phyloP scores from a whole-genome alignment of 2,797 vertebrate genomes.

The Tangara arthus region DNA sequence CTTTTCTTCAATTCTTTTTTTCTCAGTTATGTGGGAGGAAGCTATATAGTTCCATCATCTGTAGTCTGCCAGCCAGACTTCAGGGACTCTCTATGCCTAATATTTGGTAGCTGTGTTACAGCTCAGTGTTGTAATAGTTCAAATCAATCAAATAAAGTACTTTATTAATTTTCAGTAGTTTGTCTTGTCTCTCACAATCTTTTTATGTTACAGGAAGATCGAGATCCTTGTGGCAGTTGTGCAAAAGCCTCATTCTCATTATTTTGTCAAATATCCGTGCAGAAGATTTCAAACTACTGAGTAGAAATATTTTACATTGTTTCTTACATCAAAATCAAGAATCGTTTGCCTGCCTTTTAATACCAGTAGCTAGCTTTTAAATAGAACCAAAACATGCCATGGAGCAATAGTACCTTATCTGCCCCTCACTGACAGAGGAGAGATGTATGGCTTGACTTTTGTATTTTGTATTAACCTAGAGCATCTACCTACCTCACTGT shows the following conservation, averaged over 20 bases:
- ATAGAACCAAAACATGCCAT: not conserved
- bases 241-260: not conserved
- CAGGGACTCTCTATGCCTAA: not conserved
- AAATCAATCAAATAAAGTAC: slow-evolving; percentile 56
- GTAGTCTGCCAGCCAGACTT: slow-evolving; percentile 39
- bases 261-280: not conserved
- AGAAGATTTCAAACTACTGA: not conserved
- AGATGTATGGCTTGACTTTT: not conserved
- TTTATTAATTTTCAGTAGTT: slow-evolving; percentile 35
- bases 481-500: not conserved
- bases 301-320: not conserved
- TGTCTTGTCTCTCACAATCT: not conserved
- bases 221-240: not conserved
- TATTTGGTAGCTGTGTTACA: slow-evolving; percentile 44
- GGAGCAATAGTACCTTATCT: not conserved
- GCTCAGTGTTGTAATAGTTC: slow-evolving; percentile 21
- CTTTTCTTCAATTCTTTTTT: slow-evolving; percentile 16
- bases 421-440: not conserved
- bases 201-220: not conserved
- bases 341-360: not conserved
- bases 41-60: not conserved
- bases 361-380: not conserved
- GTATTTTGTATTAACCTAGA: not conserved
- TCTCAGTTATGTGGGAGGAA: slow-evolving; percentile 44
- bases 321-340: not conserved